Percentiles rank a stretch among this genome's conserved stretches.
These are phyloP conservation scores for Ctenomys sociabilis DNA, from an alignment of 2,113 vertebrate species.

Conservation along the genomic window DNA sequence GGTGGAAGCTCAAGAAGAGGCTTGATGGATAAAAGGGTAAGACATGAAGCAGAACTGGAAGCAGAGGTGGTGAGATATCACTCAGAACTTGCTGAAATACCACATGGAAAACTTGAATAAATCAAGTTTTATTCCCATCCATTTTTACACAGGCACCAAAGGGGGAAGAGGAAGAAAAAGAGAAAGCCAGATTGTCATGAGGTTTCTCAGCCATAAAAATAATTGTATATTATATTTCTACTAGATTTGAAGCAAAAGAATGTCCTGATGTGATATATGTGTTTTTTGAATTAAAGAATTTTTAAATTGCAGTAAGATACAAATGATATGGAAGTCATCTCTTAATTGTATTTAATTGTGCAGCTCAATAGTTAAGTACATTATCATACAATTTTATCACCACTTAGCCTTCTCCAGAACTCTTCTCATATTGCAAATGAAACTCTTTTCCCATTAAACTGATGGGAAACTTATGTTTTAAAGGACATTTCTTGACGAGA, in stretches of 20 bases:
- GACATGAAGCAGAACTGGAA: not conserved
- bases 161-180: not conserved
- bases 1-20: not conserved
- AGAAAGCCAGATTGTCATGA: not conserved
- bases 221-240: not conserved
- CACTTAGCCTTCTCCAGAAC: not conserved
- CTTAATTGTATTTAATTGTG: not conserved
- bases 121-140: not conserved
- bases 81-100: not conserved
- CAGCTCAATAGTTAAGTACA: not conserved
- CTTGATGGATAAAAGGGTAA: not conserved
- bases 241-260: not conserved
- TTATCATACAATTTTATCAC: not conserved
- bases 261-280: not conserved
- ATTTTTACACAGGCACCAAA: not conserved
- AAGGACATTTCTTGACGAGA: not conserved
- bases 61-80: not conserved
- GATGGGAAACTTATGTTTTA: not conserved
- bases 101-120: too few species aligned
- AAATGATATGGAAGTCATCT: not conserved
- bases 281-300: not conserved
- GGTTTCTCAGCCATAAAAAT: not conserved
- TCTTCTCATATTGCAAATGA: not conserved
- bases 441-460: not conserved
- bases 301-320: not conserved